phyloP scores from a whole-genome alignment of 2,113 vertebrate genomes.

The Electrona antarctica region DNA sequence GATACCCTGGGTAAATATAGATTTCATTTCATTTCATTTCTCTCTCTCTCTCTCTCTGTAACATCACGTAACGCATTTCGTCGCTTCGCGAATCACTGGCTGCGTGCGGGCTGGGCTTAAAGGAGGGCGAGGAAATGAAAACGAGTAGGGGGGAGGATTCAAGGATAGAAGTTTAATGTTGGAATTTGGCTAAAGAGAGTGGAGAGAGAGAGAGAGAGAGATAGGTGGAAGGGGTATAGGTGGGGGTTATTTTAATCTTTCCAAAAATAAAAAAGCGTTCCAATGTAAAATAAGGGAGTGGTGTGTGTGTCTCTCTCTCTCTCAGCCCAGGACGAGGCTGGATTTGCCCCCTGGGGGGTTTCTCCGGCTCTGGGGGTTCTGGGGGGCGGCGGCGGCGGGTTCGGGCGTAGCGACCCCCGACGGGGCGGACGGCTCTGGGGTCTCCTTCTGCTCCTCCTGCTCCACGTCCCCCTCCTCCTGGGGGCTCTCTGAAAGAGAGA shows the following conservation, averaged over 20 bases:
- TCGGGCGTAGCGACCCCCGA: conserved; percentile 78
- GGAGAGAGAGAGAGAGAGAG: conserved; percentile 42
- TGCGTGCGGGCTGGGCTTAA: no score
- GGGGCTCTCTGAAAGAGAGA: conserved; percentile 69
- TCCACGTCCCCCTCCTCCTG: conserved; percentile 59
- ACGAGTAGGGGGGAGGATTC: no score
- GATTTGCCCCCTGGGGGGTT: conserved; percentile 98
- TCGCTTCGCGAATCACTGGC: no score
- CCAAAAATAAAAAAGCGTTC: conserved; percentile 59
- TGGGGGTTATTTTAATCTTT: conserved; percentile 51
- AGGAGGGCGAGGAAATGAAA: no score
- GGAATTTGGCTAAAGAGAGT: conserved; percentile 26
- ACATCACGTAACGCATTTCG: no score
- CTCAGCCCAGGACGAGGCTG: conserved; percentile 95
- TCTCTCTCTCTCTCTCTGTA: no score
- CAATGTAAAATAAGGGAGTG: conserved; percentile 41
- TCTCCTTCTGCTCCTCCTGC: conserved; percentile 80
- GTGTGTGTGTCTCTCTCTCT: conserved; percentile 10
- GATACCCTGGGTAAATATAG: no score
- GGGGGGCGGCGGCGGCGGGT: conserved; percentile 70
- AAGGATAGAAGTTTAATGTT: no score
- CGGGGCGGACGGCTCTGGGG: conserved; percentile 83
- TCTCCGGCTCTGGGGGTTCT: conserved; percentile 84
- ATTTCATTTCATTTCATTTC: no score
- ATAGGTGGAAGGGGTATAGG: background rate